Base-by-base conservation (phyloP, 37 sponge, comb jelly and placozoan genomes). In the Crambe crambe region DNA sequence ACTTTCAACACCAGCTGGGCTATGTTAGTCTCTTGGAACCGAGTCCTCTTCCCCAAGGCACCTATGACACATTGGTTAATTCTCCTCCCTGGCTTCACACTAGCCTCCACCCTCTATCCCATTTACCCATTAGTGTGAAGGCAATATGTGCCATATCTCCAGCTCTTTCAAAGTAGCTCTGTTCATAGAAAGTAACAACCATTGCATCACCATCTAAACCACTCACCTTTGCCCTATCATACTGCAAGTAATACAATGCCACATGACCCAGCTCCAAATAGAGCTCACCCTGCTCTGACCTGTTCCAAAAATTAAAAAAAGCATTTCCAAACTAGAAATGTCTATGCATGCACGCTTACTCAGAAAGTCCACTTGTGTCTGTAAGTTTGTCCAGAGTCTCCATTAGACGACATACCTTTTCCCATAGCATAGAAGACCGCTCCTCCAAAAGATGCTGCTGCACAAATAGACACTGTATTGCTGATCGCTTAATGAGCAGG, bases 41-140 rank as follows among this genome's bases (percentile, higher is more conserved):
- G 73, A 1, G 98, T 97, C 60, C 98, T 73, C 75, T 90, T 92
- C 2, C 98, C 98, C 42, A 97, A 70, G 0, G 83, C 84, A 39
- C 97, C 97, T 86, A 39, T 18, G 3, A 40, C 23, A 41, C 29
- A 43, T 3, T 17, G 2, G 12, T 4, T 3, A 42, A n/a, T 4
- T n/a, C n/a, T n/a, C n/a, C n/a, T n/a, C n/a, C n/a, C n/a, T n/a
- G n/a, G 64, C 6, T 47, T 47, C 51, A 47, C 12, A 47, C 51
- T 12, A 6, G 12, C 6, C 51, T 15, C 51, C 51, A 47, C 18
- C 67, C 12, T 15, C 15, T 2, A 8, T 29, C 2, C 5, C 3
- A 65, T 3, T 12, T 5, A 65, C 66, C 93, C n/a, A 85, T 85
- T 18, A 92, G 43, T 3, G 74, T 38, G 15, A 60, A 22, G 21